These are phyloP conservation scores for Pygocentrus nattereri DNA, from an alignment of 2,797 vertebrate genomes.

Conservation along the genomic window DNA sequence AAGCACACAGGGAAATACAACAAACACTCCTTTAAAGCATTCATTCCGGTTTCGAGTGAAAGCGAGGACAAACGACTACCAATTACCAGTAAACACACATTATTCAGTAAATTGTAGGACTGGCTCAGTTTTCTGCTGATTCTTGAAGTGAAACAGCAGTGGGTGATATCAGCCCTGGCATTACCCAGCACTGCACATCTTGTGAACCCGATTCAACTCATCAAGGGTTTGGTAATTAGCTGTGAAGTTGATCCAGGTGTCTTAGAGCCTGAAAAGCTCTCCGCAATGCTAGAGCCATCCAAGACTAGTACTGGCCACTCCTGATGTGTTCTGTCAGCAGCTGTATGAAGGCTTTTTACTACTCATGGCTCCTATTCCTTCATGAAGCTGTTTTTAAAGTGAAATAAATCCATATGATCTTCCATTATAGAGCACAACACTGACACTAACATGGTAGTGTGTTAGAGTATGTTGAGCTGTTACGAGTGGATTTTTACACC, in stretches of 20 bases:
- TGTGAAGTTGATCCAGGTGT: constrained; percentile 1
- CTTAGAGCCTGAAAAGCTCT: neutral
- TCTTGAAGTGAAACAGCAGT: neutral
- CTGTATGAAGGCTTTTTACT: neutral
- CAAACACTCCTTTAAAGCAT: no score
- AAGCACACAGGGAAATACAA: no score
- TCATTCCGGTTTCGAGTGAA: neutral
- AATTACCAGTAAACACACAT: neutral
- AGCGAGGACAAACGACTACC: neutral
- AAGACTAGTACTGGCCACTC: neutral
- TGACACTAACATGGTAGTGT: no score
- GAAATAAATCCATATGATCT: no score
- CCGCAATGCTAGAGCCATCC: neutral
- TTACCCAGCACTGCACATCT: neutral
- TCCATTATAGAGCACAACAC: no score
- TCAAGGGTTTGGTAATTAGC: constrained; percentile 16
- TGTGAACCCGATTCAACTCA: constrained; percentile 9
- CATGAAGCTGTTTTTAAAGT: no score
- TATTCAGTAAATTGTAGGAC: neutral
- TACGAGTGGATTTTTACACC: no score
- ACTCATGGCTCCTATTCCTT: neutral
- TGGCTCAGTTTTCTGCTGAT: neutral
- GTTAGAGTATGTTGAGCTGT: no score
- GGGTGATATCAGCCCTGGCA: neutral
- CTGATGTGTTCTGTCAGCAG: neutral